phyloP scores from a whole-genome alignment of 1,140 invertebrate genomes.

The Heliothis virescens region DNA sequence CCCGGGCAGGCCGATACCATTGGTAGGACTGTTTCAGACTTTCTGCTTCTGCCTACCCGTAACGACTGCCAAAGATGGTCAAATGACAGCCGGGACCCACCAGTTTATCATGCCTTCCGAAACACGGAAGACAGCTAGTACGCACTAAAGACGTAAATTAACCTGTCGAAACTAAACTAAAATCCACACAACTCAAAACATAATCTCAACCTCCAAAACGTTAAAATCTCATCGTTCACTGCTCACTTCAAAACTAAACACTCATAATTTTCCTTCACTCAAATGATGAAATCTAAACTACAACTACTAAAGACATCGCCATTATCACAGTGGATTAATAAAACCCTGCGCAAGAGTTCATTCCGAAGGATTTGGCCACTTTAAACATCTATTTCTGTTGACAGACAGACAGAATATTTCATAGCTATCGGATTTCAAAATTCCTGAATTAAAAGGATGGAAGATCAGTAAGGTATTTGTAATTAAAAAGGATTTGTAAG shows the following conservation, averaged over 20 bases:
- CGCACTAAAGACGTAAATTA: not conserved
- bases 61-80: too few relatives aligned
- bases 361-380: constrained; percentile 38
- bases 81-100: too few relatives aligned
- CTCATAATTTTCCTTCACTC: not conserved
- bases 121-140: too few relatives aligned
- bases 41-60: too few relatives aligned
- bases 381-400: constrained; percentile 37
- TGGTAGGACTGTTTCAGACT: too few relatives aligned
- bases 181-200: not conserved
- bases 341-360: constrained; percentile 38
- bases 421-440: constrained; percentile 26
- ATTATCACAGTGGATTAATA: constrained; percentile 43
- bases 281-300: constrained; percentile 35
- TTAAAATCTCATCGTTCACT: constrained; percentile 9
- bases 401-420: constrained; percentile 22
- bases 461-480: constrained; percentile 9
- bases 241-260: not conserved
- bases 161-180: not conserved
- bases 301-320: not conserved
- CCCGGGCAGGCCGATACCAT: too few relatives aligned
- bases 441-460: constrained; percentile 38
- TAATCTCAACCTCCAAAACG: not conserved
- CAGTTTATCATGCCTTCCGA: too few relatives aligned
- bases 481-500: constrained; percentile 28